A percentile compares a stretch with the other conserved stretches of the same genome.
These are phyloP conservation scores for Miltochrista miniata DNA, from an alignment of 2,888 invertebrate genomes.

Conservation along the genomic window DNA sequence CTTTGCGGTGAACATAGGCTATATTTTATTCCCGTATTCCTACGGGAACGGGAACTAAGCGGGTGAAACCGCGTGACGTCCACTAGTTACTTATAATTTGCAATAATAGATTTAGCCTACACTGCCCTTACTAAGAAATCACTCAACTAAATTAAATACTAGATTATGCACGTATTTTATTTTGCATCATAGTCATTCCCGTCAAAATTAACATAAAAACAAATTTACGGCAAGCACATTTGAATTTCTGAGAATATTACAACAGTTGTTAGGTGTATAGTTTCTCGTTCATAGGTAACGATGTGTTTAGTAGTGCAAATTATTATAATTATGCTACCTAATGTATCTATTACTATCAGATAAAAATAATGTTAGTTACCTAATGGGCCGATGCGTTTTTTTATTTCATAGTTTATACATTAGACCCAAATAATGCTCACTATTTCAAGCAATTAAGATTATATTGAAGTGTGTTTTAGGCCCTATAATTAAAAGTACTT, in stretches of 20 bases:
- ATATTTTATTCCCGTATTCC: no score
- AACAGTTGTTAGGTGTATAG: slow-evolving; percentile 65
- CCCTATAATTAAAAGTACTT: no score
- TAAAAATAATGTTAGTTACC: no score
- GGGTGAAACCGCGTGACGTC: no score
- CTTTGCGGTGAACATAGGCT: no score
- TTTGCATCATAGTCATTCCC: slow-evolving; percentile 25
- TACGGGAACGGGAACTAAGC: no score
- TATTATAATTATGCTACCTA: slow-evolving; percentile 16
- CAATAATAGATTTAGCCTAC: not conserved
- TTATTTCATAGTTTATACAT: no score
- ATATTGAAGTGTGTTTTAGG: no score
- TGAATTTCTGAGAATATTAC: slow-evolving; percentile 69
- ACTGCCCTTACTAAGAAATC: slow-evolving; percentile 14
- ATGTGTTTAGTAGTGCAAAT: slow-evolving; percentile 29
- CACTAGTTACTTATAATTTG: not conserved
- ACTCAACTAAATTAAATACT: slow-evolving; percentile 17
- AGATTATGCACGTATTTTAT: slow-evolving; percentile 20
- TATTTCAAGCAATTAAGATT: no score
- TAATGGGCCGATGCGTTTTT: no score
- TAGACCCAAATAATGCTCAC: no score
- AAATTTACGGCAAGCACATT: slow-evolving; percentile 60
- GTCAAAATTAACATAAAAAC: slow-evolving; percentile 43
- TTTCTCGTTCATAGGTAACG: slow-evolving; percentile 61
- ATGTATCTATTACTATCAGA: no score